Base-by-base conservation (phyloP, 2,888 invertebrate species). In the Lepidochitona cinerea region DNA sequence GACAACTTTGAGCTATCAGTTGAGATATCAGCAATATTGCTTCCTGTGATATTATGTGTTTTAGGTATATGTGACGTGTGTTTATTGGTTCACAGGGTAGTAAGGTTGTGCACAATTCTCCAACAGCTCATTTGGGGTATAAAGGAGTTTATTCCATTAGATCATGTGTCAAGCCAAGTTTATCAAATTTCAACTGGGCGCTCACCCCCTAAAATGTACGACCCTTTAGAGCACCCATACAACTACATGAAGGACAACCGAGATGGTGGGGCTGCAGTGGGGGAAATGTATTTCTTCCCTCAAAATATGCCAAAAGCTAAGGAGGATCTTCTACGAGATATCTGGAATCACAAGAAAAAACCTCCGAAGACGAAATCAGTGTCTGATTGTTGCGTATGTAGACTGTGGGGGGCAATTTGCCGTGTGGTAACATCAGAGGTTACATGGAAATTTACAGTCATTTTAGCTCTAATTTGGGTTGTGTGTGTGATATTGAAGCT, bases 151-250 rank as follows among this genome's bases (percentile, higher is more conserved):
- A 81, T 86, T 36, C 85, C 87, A 0, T 85, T 82, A 18, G 86
- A 87, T 67, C 79, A 81, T 14, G 81, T 85, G 26, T 84, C 86
- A 7, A 77, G 83, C 26, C 84, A 83, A 69, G 81, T 87, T 66
- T 79, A 85, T 73, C 83, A 84, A 65, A 84, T 84, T 53, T 78
- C 84, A 69, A 86, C 85, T 1, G 87, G 86, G 5, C 79, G 83
- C 64, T 80, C 83, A 73, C 78, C 84, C 14, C 74, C 79, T 33
- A 74, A 78, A 71, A 59, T 74, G 1, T 9, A 59, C 12, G 78
- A 78, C 23, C 79, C 79, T 6, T 53, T 78, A 7, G 84, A 84
- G 12, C 80, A 81, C 70, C 82, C 82, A 18, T 84, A 82, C 72
- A 80, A 82, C 68, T 83, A 83, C 54, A 78, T 79, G 37, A 75